Conservation (phyloP, 2,888 invertebrate species). For the Noctuana brunneofusca region DNA sequence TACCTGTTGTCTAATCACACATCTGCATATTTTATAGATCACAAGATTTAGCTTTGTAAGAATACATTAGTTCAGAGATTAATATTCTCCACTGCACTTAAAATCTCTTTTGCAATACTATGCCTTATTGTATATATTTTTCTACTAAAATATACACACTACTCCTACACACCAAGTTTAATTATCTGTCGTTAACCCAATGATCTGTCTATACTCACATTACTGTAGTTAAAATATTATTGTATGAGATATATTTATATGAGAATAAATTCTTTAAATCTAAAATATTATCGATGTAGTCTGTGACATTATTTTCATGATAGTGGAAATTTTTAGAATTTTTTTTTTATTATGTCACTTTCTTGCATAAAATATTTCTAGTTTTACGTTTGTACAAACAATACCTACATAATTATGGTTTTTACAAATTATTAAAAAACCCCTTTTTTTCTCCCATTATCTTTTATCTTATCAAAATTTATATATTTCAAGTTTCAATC, state of each 20-base stretch:
- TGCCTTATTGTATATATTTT: slow-evolving; percentile 30
- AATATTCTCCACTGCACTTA: slow-evolving; percentile 18
- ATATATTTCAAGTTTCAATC: too few relatives aligned
- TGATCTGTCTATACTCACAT: background rate
- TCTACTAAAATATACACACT: slow-evolving; percentile 28
- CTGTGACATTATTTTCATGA: too few relatives aligned
- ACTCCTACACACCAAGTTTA: slow-evolving; percentile 17
- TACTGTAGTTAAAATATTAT: background rate
- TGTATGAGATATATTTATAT: background rate
- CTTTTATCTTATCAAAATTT: too few relatives aligned
- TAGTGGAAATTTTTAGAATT: too few relatives aligned
- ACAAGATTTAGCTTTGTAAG: slow-evolving; percentile 5
- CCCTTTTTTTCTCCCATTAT: too few relatives aligned
- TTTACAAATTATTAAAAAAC: too few relatives aligned
- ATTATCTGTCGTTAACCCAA: background rate
- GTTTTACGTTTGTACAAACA: too few relatives aligned
- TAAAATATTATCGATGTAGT: too few relatives aligned
- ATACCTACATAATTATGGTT: too few relatives aligned
- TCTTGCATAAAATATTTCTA: too few relatives aligned
- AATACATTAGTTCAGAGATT: background rate
- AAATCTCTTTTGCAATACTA: slow-evolving; percentile 14
- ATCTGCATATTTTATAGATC: slow-evolving; percentile 15
- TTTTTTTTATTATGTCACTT: too few relatives aligned
- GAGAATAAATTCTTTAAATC: too few relatives aligned
- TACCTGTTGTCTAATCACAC: slow-evolving; percentile 7